A percentile compares a stretch with the other conserved stretches of the same genome.
These are phyloP conservation scores for Zoanthus sociatus DNA, from an alignment of 92 coral and sea anemone species.

Conservation along the genomic window DNA sequence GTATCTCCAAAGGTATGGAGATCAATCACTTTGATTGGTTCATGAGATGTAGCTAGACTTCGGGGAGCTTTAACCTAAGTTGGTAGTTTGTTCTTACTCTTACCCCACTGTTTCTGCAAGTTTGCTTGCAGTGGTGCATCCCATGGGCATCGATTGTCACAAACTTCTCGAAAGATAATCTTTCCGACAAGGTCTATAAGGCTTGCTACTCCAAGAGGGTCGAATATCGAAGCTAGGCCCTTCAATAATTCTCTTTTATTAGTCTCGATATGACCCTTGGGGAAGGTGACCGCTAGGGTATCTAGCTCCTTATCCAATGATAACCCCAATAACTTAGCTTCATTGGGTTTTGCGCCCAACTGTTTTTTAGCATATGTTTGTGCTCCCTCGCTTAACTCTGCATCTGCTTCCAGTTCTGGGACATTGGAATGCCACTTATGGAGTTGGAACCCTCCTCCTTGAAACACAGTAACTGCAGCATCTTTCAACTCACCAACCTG, in stretches of 20 bases:
- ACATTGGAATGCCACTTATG: constrained; percentile 78
- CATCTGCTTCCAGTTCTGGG: constrained; percentile 56
- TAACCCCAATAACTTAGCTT: constrained; percentile 61
- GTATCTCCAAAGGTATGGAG: constrained; percentile 65
- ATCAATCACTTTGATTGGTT: constrained; percentile 38
- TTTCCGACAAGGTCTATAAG: constrained; percentile 64
- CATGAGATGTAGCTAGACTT: constrained; percentile 44
- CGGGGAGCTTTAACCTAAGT: constrained; percentile 43
- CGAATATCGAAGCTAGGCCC: constrained; percentile 49
- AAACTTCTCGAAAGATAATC: constrained; percentile 23
- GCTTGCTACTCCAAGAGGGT: constrained; percentile 55
- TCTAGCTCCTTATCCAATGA: constrained; percentile 48
- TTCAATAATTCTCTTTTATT: constrained; percentile 43
- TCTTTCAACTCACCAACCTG: constrained; percentile 64
- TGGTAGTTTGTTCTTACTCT: constrained; percentile 37
- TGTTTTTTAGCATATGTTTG: constrained; percentile 69
- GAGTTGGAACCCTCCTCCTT: constrained; percentile 58
- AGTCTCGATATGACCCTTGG: constrained; percentile 29
- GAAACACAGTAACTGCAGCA: constrained; percentile 56
- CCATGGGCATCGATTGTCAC: constrained; percentile 64
- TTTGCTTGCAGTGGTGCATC: constrained; percentile 38
- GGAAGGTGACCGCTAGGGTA: constrained; percentile 37
- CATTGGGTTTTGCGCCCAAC: constrained; percentile 56
- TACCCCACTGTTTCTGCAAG: constrained; percentile 24
- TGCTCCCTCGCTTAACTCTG: background rate